Conservation (phyloP, 2,888 invertebrate genomes). For the Euplexia lucipara region DNA sequence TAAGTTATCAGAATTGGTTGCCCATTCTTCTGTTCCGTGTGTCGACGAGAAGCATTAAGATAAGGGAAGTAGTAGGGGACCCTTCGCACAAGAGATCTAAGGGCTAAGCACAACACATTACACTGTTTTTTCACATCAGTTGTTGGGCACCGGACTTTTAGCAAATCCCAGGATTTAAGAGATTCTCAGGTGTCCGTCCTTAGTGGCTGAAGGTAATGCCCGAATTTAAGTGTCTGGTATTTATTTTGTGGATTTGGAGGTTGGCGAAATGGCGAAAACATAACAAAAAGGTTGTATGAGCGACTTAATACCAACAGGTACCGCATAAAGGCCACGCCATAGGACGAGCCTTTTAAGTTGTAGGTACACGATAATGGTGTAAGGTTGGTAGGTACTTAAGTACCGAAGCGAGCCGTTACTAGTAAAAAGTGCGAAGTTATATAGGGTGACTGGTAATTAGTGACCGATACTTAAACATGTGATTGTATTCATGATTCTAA, state of each 20-base stretch:
- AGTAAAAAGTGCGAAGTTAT: too few species aligned
- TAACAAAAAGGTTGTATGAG: too few species aligned
- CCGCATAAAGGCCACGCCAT: too few species aligned
- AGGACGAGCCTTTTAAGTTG: too few species aligned
- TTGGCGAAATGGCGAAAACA: too few species aligned
- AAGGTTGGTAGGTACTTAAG: too few species aligned
- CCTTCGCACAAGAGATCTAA: conserved; percentile 57
- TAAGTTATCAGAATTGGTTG: conserved; percentile 2
- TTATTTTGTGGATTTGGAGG: conserved; percentile 13
- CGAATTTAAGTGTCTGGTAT: conserved; percentile 11
- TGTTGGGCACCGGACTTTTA: conserved; percentile 28
- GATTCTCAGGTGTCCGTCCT: conserved; percentile 46
- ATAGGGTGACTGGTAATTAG: too few species aligned
- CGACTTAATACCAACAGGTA: too few species aligned
- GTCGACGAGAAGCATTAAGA: conserved; percentile 51
- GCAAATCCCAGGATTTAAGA: conserved; percentile 38
- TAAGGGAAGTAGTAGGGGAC: conserved; percentile 42
- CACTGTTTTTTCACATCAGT: conserved; percentile 50
- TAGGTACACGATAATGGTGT: too few species aligned
- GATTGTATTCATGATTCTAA: too few species aligned
- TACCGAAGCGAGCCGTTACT: too few species aligned
- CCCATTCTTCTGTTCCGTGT: conserved; percentile 39
- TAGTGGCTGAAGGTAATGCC: conserved; percentile 15
- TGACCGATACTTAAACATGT: too few species aligned
- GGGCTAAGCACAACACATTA: conserved; percentile 64